Evolutionary conservation across 2,113 vertebrate genomes (phyloP), one percentile per base, ranked within the genome.

Genomic region (Vidua chalybeata): DNA sequence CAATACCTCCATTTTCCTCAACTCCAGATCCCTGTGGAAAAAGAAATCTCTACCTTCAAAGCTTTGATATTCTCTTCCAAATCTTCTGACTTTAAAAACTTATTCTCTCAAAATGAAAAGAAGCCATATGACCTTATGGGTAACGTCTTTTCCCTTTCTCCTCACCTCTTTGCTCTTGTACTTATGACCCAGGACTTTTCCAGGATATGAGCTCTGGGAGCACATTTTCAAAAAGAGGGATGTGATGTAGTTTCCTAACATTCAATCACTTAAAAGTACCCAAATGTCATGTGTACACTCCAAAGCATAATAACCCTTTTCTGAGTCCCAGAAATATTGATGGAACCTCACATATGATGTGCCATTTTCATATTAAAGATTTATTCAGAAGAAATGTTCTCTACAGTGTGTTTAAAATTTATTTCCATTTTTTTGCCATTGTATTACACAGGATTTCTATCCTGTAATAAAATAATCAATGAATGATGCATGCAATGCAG

Each of bases 61-160:
- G 17, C 33, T 71, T 63, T 93, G 68, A 64, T 72, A 84, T 92
- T 93, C 61, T 84, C 26, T 79, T 86, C 83, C 83, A 92, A 84
- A 94, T 63, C 28, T 51, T 33, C 51, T 81, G 26, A 54, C 41
- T 94, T 92, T 28, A 71, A 90, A 95, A 49, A 33, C 4, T 4
- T 81, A 6, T 81, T 83, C 18, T 87, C 20, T 87, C 52, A 75
- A 71, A 94, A 81, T 49, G 30, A 88, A 93, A 86, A 84, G 66
- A n/a, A 84, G 48, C 39, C 4, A 0, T 35, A 31, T 31, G 56
- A 74, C 79, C 67, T 77, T 83, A 74, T 52, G 37, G 72, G 69
- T 88, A 77, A 64, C 0, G 6, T 39, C 3, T 77, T 90, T 88
- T 67, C 37, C 13, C 24, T 79, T 89, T 84, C 46, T 84, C 46